A percentile compares a stretch with the other conserved stretches of the same genome.
phyloP scores from a whole-genome alignment of 2,113 vertebrate species.

The Indicator indicator region DNA sequence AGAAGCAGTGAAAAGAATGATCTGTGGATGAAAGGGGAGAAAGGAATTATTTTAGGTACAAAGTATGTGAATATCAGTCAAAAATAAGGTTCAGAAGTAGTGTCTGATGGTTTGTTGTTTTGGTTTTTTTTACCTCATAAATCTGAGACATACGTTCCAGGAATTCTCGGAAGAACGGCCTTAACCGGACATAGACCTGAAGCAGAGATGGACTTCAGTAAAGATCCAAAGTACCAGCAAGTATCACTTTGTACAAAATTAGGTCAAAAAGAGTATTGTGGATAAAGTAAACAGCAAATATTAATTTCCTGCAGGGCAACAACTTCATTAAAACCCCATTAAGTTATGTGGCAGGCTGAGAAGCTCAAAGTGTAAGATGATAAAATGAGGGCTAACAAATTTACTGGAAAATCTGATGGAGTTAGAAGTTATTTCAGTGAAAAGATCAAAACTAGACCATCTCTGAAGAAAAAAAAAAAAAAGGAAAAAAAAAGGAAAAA shows the following conservation, averaged over 20 bases:
- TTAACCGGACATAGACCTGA: slow-evolving; percentile 95
- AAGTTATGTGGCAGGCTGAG: not conserved
- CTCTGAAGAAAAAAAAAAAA: not conserved
- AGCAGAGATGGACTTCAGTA: slow-evolving; percentile 6
- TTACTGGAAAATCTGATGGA: not conserved
- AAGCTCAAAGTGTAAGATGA: not conserved
- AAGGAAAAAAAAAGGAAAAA: not conserved
- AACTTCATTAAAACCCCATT: not conserved
- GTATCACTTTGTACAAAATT: too few relatives aligned
- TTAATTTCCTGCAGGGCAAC: not conserved
- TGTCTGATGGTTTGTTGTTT: too few relatives aligned
- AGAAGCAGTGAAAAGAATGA: slow-evolving; percentile 99
- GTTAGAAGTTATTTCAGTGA: not conserved
- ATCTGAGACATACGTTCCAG: slow-evolving; percentile 99
- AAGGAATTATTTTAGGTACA: slow-evolving; percentile 39
- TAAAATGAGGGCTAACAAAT: not conserved
- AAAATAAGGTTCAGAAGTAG: too few relatives aligned
- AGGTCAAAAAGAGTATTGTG: not conserved
- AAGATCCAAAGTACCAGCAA: not conserved
- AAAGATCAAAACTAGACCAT: not conserved
- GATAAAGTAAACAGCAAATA: not conserved
- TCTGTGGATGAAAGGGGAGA: slow-evolving; percentile 78
- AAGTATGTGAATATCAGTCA: not conserved
- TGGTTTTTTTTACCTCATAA: slow-evolving; percentile 87
- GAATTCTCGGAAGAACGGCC: slow-evolving; percentile 98